A percentile compares a stretch with the other conserved stretches of the same genome.
phyloP scores from a whole-genome alignment of 2,113 vertebrate species.

The Eulemur rufifrons region DNA sequence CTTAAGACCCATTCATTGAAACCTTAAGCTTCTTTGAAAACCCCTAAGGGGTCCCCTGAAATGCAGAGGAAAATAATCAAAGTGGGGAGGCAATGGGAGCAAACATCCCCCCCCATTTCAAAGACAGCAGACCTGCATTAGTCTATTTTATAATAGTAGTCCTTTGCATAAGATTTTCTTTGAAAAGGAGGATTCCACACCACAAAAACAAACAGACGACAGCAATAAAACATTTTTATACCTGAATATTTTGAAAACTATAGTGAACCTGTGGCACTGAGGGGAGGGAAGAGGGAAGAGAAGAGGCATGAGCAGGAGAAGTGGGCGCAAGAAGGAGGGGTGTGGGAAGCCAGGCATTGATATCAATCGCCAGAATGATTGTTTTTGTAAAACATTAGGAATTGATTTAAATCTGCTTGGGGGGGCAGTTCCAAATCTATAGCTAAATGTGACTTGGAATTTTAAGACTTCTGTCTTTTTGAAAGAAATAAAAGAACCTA shows the following conservation, averaged over 20 bases:
- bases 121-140: background rate
- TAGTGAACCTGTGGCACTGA: background rate
- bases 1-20: background rate
- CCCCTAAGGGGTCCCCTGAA: background rate
- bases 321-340: background rate
- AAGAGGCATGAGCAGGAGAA: background rate
- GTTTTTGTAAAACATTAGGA: background rate
- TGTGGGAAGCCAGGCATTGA: background rate
- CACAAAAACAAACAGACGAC: background rate
- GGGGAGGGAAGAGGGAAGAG: no score
- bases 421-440: background rate
- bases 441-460: background rate
- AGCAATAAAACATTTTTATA: background rate
- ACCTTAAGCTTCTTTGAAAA: background rate
- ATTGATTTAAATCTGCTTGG: background rate
- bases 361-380: no score
- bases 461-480: background rate
- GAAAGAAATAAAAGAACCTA: constrained; percentile 7
- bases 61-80: background rate
- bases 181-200: background rate
- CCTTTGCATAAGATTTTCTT: background rate
- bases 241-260: background rate
- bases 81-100: background rate
- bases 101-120: background rate
- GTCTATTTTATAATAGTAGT: background rate